Percentiles rank a stretch among this genome's conserved stretches.
Conservation (phyloP, 2,797 vertebrate genomes). For the Phoeniculus purpureus region DNA sequence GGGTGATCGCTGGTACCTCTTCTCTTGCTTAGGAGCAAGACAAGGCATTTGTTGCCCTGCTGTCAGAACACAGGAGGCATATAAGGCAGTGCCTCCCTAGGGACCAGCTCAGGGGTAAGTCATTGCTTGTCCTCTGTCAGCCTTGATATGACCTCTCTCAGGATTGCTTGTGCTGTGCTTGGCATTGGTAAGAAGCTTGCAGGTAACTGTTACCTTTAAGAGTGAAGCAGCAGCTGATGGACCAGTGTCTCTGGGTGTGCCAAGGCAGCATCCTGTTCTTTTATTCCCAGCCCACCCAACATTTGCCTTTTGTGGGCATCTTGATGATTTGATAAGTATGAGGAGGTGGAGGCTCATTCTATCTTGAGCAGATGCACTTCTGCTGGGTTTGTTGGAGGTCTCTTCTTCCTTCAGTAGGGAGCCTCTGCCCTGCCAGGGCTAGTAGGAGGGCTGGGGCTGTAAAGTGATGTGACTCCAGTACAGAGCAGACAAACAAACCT, state of each 20-base stretch:
- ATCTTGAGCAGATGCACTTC: background rate
- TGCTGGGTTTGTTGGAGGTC: background rate
- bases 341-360: background rate
- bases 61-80: background rate
- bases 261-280: background rate
- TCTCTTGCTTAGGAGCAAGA: background rate
- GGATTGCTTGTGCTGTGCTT: background rate
- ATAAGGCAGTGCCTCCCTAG: background rate
- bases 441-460: background rate
- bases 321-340: background rate
- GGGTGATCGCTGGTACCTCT: background rate
- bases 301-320: background rate
- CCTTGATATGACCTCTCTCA: background rate
- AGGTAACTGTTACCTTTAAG: background rate
- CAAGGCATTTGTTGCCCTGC: background rate
- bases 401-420: background rate
- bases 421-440: background rate
- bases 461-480: background rate
- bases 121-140: background rate
- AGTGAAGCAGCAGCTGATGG: background rate
- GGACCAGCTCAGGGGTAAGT: background rate
- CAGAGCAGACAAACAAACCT: background rate
- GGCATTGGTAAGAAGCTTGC: background rate
- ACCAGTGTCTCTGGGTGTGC: background rate
- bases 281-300: accelerated